These are phyloP conservation scores for Drosophila ficusphila DNA, from an alignment of 1,140 invertebrate genomes.

Conservation along the genomic window DNA sequence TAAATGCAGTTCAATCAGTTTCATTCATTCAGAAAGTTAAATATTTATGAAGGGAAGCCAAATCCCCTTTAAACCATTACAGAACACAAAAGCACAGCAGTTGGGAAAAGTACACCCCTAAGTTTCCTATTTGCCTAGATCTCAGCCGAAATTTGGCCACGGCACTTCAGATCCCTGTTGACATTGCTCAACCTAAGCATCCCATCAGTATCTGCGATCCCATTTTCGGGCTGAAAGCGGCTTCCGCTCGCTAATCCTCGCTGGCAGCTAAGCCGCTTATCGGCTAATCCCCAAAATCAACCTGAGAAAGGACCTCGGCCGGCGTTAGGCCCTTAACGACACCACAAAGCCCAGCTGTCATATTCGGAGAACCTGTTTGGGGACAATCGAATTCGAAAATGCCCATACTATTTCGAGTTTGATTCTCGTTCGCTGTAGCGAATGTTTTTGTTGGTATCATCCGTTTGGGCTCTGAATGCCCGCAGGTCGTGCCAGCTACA, in stretches of 20 bases:
- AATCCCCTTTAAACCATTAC: neutral
- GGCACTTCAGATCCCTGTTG: slow-evolving; percentile 21
- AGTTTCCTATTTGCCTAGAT: neutral
- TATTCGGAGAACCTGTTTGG: slow-evolving; percentile 34
- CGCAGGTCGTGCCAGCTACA: slow-evolving; percentile 30
- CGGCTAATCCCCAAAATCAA: slow-evolving; percentile 67
- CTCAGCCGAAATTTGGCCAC: neutral
- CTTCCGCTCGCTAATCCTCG: slow-evolving; percentile 36
- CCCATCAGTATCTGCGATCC: slow-evolving; percentile 14
- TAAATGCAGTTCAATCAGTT: too few relatives aligned
- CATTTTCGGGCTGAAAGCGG: slow-evolving; percentile 7
- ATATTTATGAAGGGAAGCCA: too few relatives aligned
- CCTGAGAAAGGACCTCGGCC: slow-evolving; percentile 31
- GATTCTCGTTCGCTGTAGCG: slow-evolving; percentile 4
- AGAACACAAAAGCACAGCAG: too few relatives aligned
- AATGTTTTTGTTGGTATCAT: neutral
- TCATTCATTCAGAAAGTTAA: too few relatives aligned
- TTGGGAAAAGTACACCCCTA: slow-evolving; percentile 6
- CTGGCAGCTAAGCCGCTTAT: slow-evolving; percentile 66
- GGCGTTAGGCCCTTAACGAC: slow-evolving; percentile 57
- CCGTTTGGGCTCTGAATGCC: neutral
- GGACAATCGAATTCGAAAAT: slow-evolving; percentile 31
- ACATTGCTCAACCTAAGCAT: slow-evolving; percentile 15
- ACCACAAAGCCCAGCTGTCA: slow-evolving; percentile 68
- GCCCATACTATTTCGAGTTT: slow-evolving; percentile 43